Evolutionary conservation across 2,888 invertebrate species (phyloP).

Genomic region (Reticulitermes lucifugus): DNA sequence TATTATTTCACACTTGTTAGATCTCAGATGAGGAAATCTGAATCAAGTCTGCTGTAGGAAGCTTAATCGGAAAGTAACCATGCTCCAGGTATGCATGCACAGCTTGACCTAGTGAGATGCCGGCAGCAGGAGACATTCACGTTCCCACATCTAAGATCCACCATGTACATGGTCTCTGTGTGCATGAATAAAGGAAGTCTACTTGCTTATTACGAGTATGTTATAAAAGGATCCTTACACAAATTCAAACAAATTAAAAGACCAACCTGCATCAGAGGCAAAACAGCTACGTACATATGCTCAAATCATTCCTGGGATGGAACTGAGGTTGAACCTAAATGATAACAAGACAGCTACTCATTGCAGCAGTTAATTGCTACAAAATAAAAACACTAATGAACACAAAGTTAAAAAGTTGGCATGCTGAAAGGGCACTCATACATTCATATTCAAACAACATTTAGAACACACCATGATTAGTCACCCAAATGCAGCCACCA

Average conservation of each 20-base stretch:
- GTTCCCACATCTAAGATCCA: too few species aligned
- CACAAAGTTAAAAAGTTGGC: constrained; percentile 56
- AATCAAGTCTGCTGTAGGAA: too few species aligned
- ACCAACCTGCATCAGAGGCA: constrained; percentile 50
- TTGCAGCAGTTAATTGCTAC: constrained; percentile 60
- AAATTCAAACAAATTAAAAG: constrained; percentile 52
- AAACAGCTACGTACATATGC: constrained; percentile 47
- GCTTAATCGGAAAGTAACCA: too few species aligned
- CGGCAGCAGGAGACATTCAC: too few species aligned
- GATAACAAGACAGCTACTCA: constrained; percentile 45
- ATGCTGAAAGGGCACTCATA: background rate
- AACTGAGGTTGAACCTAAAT: constrained; percentile 52
- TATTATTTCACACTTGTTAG: too few species aligned
- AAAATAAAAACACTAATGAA: constrained; percentile 55
- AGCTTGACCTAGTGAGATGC: too few species aligned
- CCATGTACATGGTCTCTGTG: too few species aligned
- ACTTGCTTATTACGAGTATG: background rate
- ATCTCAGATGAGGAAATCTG: too few species aligned
- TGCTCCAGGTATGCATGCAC: too few species aligned
- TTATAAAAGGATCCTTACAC: constrained; percentile 36
- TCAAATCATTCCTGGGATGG: constrained; percentile 51
- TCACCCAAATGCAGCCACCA: background rate
- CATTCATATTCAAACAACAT: background rate
- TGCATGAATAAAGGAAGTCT: background rate
- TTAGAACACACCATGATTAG: constrained; percentile 8